Evolutionary conservation across 2,113 vertebrate species (phyloP), one percentile per base, ranked within the genome.

Genomic region (Scomber scombrus): DNA sequence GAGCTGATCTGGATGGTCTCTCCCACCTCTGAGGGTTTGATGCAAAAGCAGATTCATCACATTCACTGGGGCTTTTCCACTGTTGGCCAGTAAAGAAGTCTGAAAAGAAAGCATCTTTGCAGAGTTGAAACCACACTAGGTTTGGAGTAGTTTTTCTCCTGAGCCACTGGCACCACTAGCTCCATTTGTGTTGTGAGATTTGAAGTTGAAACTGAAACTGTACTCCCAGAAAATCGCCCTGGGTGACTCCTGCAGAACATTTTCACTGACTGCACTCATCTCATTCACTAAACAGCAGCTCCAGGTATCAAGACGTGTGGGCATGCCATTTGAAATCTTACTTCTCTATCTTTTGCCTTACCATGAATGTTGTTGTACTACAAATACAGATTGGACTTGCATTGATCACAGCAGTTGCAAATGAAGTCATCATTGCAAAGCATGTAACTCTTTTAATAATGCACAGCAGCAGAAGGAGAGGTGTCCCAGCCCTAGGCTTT

Each of bases 1-100:
- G 83, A 93, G 85, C 80, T 75, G 61, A 87, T 91, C 64, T 82
- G 78, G 71, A 64, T 18, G 50, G 60, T 81, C 73, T 71, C 54
- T 52, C 34, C 51, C 61, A 60, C 71, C 74, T 82, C 47, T 0
- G 15, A 67, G 70, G 72, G 64, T 81, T 88, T 60, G 45, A 81
- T 75, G 49, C 69, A 79, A 72, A 45, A 85, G 76, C 66, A 77
- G 61, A 91, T 92, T 87, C 78, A 91, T 93, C 88, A 89, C 50
- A 85, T 88, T 75, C 56, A 66, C 82, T 26, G 13, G 78, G 83
- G 75, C 50, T 84, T 90, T 85, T 89, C 81, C 71, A 1, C 21
- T 51, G 54, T 62, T 34, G 78, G 14, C 71, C 57, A 79, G 74
- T 72, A 60, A 71, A 66, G 50, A 67, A 70, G 82, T 21, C 50